phyloP scores from a whole-genome alignment of 2,113 vertebrate genomes.

The Microtus richardsoni region DNA sequence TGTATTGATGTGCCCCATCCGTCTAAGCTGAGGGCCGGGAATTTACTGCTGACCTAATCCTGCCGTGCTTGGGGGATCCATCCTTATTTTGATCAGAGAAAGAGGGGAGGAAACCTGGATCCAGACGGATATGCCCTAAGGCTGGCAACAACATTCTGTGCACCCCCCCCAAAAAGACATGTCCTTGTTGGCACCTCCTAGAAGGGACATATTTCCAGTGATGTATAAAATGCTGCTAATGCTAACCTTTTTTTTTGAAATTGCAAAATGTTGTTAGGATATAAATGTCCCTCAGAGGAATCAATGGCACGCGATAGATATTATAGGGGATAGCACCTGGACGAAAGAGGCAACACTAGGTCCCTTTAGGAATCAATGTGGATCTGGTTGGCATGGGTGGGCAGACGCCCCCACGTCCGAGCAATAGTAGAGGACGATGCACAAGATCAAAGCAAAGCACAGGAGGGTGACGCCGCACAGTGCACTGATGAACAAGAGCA shows the following conservation, averaged over 20 bases:
- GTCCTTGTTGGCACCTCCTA: neutral
- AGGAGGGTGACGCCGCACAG: too few relatives aligned
- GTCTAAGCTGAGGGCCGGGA: constrained; percentile 48
- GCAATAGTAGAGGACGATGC: neutral
- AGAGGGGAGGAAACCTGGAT: neutral
- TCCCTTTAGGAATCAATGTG: neutral
- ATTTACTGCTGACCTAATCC: constrained; percentile 71
- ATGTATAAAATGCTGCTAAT: neutral
- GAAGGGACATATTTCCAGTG: neutral
- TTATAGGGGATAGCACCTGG: neutral
- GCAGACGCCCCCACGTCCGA: neutral
- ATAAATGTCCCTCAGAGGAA: neutral
- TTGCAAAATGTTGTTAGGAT: neutral
- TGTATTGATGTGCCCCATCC: constrained; percentile 38
- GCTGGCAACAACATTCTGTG: neutral
- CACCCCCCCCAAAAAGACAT: neutral
- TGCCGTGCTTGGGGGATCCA: neutral
- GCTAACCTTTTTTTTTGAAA: neutral
- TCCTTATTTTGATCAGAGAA: constrained; percentile 75
- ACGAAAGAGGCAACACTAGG: neutral
- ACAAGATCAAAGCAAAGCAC: neutral
- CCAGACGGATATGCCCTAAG: neutral
- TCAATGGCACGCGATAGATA: neutral
- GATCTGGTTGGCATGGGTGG: neutral
- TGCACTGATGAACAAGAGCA: neutral